phyloP scores from a whole-genome alignment of 2,888 invertebrate genomes.

The Mesochorus sp. region DNA sequence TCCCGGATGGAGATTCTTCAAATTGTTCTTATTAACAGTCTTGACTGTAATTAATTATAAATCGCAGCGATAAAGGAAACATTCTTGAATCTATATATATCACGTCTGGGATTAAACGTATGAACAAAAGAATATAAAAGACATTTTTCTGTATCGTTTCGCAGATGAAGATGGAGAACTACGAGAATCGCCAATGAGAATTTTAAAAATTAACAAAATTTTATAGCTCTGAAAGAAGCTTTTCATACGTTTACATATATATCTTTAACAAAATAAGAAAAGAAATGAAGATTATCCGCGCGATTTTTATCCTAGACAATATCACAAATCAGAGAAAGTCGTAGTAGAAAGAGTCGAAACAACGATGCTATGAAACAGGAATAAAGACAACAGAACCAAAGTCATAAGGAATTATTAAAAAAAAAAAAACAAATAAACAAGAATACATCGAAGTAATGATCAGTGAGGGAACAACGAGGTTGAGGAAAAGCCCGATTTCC shows the following conservation, averaged over 20 bases:
- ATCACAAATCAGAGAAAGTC: not conserved
- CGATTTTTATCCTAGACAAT: not conserved
- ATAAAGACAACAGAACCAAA: not conserved
- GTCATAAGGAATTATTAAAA: not conserved
- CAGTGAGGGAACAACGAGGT: slow-evolving; percentile 60
- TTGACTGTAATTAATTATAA: too few relatives aligned
- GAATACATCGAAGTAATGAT: slow-evolving; percentile 68
- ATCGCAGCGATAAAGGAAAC: too few relatives aligned
- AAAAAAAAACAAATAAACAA: slow-evolving; percentile 6
- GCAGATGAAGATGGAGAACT: slow-evolving; percentile 34
- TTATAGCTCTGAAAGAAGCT: not conserved
- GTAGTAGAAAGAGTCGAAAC: not conserved
- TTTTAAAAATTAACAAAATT: not conserved
- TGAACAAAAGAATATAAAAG: too few relatives aligned
- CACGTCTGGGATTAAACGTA: too few relatives aligned
- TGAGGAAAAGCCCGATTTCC: slow-evolving; percentile 65
- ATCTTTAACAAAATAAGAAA: slow-evolving; percentile 1
- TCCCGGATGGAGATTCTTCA: not conserved
- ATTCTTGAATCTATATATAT: too few relatives aligned
- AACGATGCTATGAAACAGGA: slow-evolving; percentile 18
- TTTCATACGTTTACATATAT: not conserved
- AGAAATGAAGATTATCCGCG: too few relatives aligned
- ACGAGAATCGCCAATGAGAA: not conserved
- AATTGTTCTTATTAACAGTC: too few relatives aligned
- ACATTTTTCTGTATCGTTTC: slow-evolving; percentile 1